Percentiles rank a stretch among this genome's conserved stretches.
These are phyloP conservation scores for Cephus pygmeus DNA, from an alignment of 2,888 invertebrate species.

Conservation along the genomic window DNA sequence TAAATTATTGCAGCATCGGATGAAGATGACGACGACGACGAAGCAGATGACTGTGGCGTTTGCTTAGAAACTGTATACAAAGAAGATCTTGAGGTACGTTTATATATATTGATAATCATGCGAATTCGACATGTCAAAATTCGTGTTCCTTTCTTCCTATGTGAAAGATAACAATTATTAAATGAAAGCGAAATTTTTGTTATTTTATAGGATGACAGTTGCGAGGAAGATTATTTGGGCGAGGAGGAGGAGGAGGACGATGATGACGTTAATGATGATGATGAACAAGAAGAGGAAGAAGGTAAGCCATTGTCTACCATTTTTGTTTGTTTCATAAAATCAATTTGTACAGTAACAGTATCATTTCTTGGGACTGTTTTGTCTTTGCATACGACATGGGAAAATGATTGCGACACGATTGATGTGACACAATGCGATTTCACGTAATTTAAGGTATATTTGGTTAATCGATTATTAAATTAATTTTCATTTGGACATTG, in stretches of 20 bases:
- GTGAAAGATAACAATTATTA: not conserved
- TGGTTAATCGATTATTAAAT: not conserved
- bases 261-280: slow-evolving; percentile 67
- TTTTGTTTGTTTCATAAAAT: not conserved
- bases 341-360: not conserved
- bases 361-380: not conserved
- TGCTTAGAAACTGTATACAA: slow-evolving; percentile 78
- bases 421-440: not conserved
- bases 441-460: not conserved
- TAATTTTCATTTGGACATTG: not conserved
- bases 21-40: slow-evolving; percentile 73
- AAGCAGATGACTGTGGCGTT: slow-evolving; percentile 74
- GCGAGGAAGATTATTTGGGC: slow-evolving; percentile 74
- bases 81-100: slow-evolving; percentile 73
- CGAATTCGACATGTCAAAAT: not conserved
- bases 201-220: slow-evolving; percentile 66
- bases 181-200: slow-evolving; percentile 1
- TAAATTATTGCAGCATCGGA: slow-evolving; percentile 66
- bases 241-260: slow-evolving; percentile 74
- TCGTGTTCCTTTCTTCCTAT: slow-evolving; percentile 12
- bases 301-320: slow-evolving; percentile 49
- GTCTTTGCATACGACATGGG: not conserved
- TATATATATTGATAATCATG: not conserved
- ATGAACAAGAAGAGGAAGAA: slow-evolving; percentile 64
- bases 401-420: slow-evolving; percentile 67